Base-by-base conservation (phyloP, 2,113 vertebrate genomes). In the Tragelaphus scriptus region DNA sequence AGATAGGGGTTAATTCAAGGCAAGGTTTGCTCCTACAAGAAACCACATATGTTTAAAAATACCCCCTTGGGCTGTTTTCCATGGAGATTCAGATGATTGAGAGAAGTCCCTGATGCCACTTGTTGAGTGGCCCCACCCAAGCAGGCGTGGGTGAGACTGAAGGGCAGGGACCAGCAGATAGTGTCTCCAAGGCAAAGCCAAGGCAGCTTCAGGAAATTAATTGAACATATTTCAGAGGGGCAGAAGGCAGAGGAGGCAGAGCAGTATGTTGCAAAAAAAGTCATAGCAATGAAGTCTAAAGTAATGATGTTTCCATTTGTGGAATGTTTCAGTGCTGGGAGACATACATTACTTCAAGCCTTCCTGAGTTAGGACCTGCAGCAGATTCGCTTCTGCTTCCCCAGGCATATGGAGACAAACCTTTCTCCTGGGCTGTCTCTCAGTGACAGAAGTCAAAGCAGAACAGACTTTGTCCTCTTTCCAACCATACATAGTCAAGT, bases 41-140 rank as follows among this genome's bases (percentile, higher is more conserved):
- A 81, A 25, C 51, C 49, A 75, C 25, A n/a, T 77, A 19, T 89
- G 36, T 81, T 96, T 79, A 55, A 88, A 85, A 95, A 53, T n/a
- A 11, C 26, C 30, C 53, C 25, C 15, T 10, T 26, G 40, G 47
- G 30, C 86, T 65, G 23, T 36, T 40, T 26, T 95, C 28, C 58
- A 32, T 9, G 9, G 40, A 56, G 51, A 90, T 36, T 63, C 55
- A 25, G 47, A n/a, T 25, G 30, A 53, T 6, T 30, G 56, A 86
- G 90, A 68, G 80, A 94, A 94, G 59, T 36, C 21, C 44, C 59
- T 84, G 90, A 6, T 15, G 36, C 26, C 68, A 98, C 97, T 96
- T 98, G 98, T 98, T 96, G 97, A 94, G 23, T 9, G n/a, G 14
- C 11, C n/a, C 90, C 87, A 15, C 56, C 36, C 47, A 25, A 68